Conservation (phyloP, 1,140 invertebrate genomes). For the Drosophila pruinosa region DNA sequence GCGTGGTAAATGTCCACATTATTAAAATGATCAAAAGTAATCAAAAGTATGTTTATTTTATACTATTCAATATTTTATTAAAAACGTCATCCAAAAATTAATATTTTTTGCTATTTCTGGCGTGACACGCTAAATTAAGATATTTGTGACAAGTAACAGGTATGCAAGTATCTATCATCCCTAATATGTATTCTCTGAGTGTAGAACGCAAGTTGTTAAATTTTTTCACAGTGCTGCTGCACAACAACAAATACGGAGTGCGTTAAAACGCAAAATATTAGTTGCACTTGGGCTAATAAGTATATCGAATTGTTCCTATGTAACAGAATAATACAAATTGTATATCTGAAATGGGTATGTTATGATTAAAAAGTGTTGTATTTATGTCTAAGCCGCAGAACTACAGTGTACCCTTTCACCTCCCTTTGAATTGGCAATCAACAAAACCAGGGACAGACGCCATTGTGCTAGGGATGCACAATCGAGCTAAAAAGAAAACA, state of each 20-base stretch:
- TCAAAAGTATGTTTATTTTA: too few relatives aligned
- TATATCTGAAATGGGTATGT: constrained; percentile 26
- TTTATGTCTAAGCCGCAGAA: constrained; percentile 28
- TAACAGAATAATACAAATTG: background rate
- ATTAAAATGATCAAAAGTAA: too few relatives aligned
- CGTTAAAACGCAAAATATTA: constrained; percentile 6
- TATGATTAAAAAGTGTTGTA: background rate
- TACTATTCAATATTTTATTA: background rate
- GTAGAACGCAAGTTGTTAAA: constrained; percentile 42
- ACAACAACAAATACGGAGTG: constrained; percentile 45
- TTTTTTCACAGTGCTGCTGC: constrained; percentile 57
- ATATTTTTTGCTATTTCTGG: background rate
- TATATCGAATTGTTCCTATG: constrained; percentile 2
- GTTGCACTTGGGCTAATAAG: background rate
- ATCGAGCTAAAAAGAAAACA: background rate
- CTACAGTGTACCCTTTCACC: background rate
- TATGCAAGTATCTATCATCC: constrained; percentile 17
- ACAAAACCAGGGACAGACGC: constrained; percentile 20
- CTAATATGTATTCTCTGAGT: constrained; percentile 56
- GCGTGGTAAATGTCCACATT: too few relatives aligned
- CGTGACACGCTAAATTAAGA: background rate
- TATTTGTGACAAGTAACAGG: constrained; percentile 7
- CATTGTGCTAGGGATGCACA: background rate
- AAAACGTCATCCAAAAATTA: background rate
- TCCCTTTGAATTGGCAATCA: constrained; percentile 8